phyloP scores from a whole-genome alignment of 2,888 invertebrate genomes.

The Cheilosia scutellata region DNA sequence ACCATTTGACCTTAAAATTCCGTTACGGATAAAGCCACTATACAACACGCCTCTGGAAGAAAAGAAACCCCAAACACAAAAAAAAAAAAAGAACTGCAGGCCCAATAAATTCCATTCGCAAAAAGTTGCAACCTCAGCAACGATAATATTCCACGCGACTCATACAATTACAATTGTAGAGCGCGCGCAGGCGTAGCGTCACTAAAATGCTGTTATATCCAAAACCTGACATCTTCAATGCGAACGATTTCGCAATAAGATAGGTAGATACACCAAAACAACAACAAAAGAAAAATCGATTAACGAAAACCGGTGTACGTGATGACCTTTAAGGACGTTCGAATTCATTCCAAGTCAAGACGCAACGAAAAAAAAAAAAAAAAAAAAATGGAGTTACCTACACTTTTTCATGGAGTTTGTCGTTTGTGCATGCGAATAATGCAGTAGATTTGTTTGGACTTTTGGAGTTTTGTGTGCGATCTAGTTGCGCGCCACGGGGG shows the following conservation, averaged over 20 bases:
- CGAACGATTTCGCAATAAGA: slow-evolving; percentile 59
- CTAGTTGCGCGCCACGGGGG: slow-evolving; percentile 13
- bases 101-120: slow-evolving; percentile 68
- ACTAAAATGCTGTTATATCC: slow-evolving; percentile 68
- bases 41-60: slow-evolving; percentile 18
- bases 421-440: not conserved
- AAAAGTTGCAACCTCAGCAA: slow-evolving; percentile 36
- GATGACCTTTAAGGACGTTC: slow-evolving; percentile 80
- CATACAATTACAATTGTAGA: not conserved
- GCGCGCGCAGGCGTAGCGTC: slow-evolving; percentile 51
- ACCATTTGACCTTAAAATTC: slow-evolving; percentile 70
- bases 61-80: slow-evolving; percentile 5
- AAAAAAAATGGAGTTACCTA: slow-evolving; percentile 21
- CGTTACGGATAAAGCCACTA: slow-evolving; percentile 68
- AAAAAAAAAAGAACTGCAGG: slow-evolving; percentile 30
- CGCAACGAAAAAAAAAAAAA: not conserved
- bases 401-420: slow-evolving; percentile 8
- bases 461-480: slow-evolving; percentile 37
- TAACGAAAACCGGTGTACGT: slow-evolving; percentile 70
- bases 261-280: slow-evolving; percentile 21
- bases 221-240: slow-evolving; percentile 65
- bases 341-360: slow-evolving; percentile 69
- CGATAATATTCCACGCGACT: slow-evolving; percentile 1
- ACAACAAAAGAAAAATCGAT: slow-evolving; percentile 49
- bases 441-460: slow-evolving; percentile 32